Base-by-base conservation (phyloP, 2,113 vertebrate genomes). In the Theristicus caerulescens region DNA sequence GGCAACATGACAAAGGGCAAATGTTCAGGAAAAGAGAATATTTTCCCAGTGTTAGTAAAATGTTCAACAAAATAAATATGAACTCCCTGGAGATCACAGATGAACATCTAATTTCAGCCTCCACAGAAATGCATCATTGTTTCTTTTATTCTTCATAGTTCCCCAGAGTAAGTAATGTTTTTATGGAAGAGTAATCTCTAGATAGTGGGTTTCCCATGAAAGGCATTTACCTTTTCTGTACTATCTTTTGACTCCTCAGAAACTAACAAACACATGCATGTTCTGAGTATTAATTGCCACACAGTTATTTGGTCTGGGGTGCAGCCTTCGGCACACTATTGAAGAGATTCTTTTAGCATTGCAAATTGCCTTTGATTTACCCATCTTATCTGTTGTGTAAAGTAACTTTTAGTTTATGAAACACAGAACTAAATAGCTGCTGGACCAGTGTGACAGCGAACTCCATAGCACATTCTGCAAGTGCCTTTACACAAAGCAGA, bases 11-110 rank as follows among this genome's bases (percentile, higher is more conserved):
- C 84, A 94, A 86, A 84, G 72, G 72, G 79, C 88, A 91, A 91
- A 90, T 46, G 66, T 94, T 88, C 80, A 80, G 58, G 66, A 90
- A 94, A 84, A 88, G 16, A 62, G 18, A 77, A 17, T 69, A 76
- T 95, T 96, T 96, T 90, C 71, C 86, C 82, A 91, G 65, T 88
- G 52, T 77, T 85, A 79, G 76, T 86, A 67, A 94, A 76, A 95
- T 49, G 46, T 88, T 93, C 67, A 87, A 57, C 79, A 77, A 93
- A 94, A 94, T 93, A 88, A 96, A 88, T 90, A 70, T n/a, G 16
- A 94, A 77, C 51, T 95, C 94, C 73, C 71, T 61, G 40, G 86
- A 88, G 89, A 64, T 66, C 49, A 65, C 4, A 19, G 40, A 42
- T n/a, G 42, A 73, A 93, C 72, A 78, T 73, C 69, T 96, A 74